Percentiles rank a stretch among this genome's conserved stretches.
Evolutionary conservation across 1,140 invertebrate species (phyloP).

Genomic region (Lasioglossum albipes): DNA sequence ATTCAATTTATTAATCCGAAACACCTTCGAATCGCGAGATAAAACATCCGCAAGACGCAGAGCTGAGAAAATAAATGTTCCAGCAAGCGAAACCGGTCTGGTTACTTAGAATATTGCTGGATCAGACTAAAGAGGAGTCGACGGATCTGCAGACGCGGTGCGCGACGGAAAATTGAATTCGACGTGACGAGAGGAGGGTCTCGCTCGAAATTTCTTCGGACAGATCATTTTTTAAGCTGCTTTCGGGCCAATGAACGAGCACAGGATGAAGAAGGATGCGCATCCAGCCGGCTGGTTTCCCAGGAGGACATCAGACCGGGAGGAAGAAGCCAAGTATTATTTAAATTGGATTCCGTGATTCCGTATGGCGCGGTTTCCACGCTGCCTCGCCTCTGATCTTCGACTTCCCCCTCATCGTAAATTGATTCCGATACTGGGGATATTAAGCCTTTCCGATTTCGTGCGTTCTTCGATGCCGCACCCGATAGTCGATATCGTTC

Average conservation of each 20-base stretch:
- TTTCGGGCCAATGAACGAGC: constrained; percentile 42
- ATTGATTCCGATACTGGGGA: constrained; percentile 17
- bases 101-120: too few species aligned
- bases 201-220: constrained; percentile 63
- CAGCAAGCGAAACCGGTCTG: too few species aligned
- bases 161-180: constrained; percentile 56
- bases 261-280: constrained; percentile 1
- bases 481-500: neutral
- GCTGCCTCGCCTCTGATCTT: constrained; percentile 26
- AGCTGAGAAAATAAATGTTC: too few species aligned
- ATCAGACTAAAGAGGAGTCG: too few species aligned
- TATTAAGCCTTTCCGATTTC: constrained; percentile 8
- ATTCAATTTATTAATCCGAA: too few species aligned
- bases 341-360: constrained; percentile 72
- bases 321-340: constrained; percentile 54
- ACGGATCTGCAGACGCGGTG: neutral
- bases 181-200: constrained; percentile 9
- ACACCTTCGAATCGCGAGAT: too few species aligned
- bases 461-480: too few species aligned
- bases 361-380: constrained; percentile 63
- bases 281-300: constrained; percentile 56
- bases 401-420: constrained; percentile 17
- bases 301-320: constrained; percentile 36
- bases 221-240: constrained; percentile 62
- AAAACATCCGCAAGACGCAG: too few species aligned